Conservation (phyloP, 2,797 vertebrate genomes). For the Acanthiza pusilla region DNA sequence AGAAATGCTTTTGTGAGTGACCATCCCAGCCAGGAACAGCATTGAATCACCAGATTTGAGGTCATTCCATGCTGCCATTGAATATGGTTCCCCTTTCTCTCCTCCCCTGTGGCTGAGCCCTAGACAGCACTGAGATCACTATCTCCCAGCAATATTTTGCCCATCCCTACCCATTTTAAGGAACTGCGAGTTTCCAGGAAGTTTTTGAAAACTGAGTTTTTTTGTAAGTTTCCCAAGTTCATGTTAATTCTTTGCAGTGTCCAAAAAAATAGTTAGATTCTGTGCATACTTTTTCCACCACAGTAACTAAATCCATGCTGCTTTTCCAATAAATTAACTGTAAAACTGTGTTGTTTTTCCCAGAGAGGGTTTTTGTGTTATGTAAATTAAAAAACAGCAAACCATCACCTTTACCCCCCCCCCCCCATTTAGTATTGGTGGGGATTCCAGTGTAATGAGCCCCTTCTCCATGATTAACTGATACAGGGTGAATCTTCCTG, state of each 20-base stretch:
- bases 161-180: neutral
- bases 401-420: neutral
- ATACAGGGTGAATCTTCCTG: neutral
- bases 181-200: neutral
- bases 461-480: neutral
- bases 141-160: neutral
- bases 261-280: neutral
- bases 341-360: neutral
- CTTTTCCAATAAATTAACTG: neutral
- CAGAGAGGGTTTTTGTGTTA: neutral
- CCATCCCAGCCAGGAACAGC: neutral
- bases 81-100: neutral
- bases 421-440: neutral
- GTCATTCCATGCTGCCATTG: neutral
- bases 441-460: neutral
- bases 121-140: neutral
- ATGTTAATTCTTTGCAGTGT: neutral
- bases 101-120: neutral
- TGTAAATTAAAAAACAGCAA: neutral
- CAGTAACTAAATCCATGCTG: neutral
- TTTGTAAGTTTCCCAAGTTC: neutral
- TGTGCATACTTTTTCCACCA: fast-evolving
- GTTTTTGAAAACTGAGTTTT: neutral
- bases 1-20: neutral
- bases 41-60: neutral